phyloP scores from a whole-genome alignment of 2,797 vertebrate genomes.

The Amphiprion clarkii region DNA sequence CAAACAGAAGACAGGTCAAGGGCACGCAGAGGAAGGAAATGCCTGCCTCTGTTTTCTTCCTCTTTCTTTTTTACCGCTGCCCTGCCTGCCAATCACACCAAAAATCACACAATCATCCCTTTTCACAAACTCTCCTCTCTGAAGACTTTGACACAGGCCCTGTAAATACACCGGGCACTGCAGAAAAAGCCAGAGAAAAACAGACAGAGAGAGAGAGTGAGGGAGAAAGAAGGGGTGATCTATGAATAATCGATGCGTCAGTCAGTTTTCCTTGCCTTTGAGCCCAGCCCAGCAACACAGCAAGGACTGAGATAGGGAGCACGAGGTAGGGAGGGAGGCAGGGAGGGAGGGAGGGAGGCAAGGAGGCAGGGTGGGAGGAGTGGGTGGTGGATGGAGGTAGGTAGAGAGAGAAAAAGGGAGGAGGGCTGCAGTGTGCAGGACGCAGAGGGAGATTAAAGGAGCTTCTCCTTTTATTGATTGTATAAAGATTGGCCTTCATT shows the following conservation, averaged over 20 bases:
- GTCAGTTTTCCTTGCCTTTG: conserved; percentile 76
- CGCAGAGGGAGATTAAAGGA: conserved; percentile 77
- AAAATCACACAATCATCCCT: conserved; percentile 35
- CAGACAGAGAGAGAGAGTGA: conserved; percentile 31
- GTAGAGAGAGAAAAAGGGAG: conserved; percentile 38
- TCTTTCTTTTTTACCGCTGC: conserved; percentile 21
- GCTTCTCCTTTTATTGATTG: conserved; percentile 81
- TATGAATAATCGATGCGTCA: conserved; percentile 83
- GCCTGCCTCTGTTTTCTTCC: not conserved
- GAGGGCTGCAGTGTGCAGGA: conserved; percentile 69
- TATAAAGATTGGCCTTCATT: conserved; percentile 83
- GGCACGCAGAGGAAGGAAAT: conserved; percentile 42
- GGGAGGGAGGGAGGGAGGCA: conserved; percentile 34
- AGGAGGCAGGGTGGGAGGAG: conserved; percentile 44
- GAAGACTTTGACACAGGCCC: conserved; percentile 39
- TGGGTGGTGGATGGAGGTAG: conserved; percentile 44
- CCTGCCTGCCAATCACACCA: conserved; percentile 31
- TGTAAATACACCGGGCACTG: conserved; percentile 54
- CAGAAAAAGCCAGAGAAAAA: conserved; percentile 54
- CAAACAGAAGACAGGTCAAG: conserved; percentile 54
- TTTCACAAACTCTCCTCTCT: conserved; percentile 32
- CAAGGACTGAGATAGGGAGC: conserved; percentile 66
- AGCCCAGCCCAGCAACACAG: conserved; percentile 77
- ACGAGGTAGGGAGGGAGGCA: conserved; percentile 25
- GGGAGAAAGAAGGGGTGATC: conserved; percentile 68